These are phyloP conservation scores for Perodicticus potto DNA, from an alignment of 2,797 vertebrate species.

Conservation along the genomic window DNA sequence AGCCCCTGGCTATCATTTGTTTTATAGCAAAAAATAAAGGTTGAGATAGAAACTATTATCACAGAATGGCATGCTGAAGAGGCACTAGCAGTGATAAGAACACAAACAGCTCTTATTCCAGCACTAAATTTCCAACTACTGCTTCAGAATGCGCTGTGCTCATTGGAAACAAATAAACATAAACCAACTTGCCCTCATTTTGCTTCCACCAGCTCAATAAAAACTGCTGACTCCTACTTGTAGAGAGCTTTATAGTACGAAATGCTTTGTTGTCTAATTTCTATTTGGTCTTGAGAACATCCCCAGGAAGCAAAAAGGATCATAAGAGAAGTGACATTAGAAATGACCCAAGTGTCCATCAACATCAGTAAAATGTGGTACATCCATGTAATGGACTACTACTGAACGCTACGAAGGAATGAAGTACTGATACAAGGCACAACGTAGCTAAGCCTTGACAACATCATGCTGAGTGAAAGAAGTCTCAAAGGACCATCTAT, in stretches of 20 bases:
- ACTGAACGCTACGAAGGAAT: neutral
- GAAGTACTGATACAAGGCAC: neutral
- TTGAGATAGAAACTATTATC: conserved; percentile 85
- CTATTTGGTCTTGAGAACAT: neutral
- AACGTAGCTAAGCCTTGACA: neutral
- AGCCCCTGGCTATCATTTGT: conserved; percentile 86
- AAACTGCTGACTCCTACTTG: neutral
- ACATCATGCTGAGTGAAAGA: neutral
- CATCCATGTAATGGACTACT: neutral
- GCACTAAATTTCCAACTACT: conserved; percentile 75
- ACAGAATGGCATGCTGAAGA: conserved; percentile 70
- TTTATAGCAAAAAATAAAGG: conserved; percentile 87
- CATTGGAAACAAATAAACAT: conserved; percentile 69
- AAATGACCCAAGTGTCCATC: neutral
- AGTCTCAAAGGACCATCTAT: neutral
- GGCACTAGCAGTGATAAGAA: conserved; percentile 75
- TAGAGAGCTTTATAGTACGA: neutral
- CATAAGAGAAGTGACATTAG: neutral
- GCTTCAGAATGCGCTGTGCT: neutral
- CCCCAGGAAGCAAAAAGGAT: neutral
- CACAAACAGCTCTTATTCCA: conserved; percentile 73
- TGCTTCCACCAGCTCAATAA: conserved; percentile 39
- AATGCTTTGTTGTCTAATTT: neutral
- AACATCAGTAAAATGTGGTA: neutral
- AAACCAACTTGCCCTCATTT: neutral